phyloP scores from a whole-genome alignment of 2,113 vertebrate genomes.

The Calyptommatus sinebrachiatus region DNA sequence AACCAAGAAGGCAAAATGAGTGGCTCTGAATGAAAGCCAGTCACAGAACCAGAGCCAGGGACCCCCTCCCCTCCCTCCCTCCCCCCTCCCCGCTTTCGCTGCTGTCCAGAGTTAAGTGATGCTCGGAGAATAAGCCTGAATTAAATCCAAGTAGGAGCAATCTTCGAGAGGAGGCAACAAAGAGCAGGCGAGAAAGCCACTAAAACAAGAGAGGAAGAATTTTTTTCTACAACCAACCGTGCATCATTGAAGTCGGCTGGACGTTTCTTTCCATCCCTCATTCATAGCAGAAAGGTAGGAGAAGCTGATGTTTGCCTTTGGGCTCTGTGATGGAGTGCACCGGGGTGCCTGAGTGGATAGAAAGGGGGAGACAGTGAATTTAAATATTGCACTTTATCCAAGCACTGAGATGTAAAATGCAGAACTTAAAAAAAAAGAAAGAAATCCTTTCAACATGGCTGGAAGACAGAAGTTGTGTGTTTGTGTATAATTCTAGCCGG shows the following conservation, averaged over 20 bases:
- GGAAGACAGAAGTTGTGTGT: neutral
- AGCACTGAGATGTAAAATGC: constrained; percentile 17
- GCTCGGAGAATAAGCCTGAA: constrained; percentile 71
- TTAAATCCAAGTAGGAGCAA: constrained; percentile 73
- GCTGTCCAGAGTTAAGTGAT: constrained; percentile 78
- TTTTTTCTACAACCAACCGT: too few relatives aligned
- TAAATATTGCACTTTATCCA: constrained; percentile 44
- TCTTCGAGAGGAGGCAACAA: neutral
- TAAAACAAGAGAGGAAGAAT: neutral
- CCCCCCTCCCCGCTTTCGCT: constrained; percentile 61
- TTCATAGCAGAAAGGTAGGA: constrained; percentile 73
- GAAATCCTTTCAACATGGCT: neutral
- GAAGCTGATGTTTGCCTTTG: constrained; percentile 34
- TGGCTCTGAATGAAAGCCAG: constrained; percentile 75
- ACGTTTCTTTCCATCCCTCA: constrained; percentile 51
- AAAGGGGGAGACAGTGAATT: neutral
- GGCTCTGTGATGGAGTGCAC: constrained; percentile 1
- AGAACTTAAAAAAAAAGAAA: constrained; percentile 58
- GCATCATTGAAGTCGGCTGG: constrained; percentile 57
- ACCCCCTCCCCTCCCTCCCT: constrained; percentile 64
- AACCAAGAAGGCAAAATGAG: constrained; percentile 35
- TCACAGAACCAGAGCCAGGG: constrained; percentile 54
- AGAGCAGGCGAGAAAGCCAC: neutral
- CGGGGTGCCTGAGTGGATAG: neutral
- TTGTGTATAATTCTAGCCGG: constrained; percentile 25